Evolutionary conservation across 2,113 vertebrate species (phyloP), one percentile per base, ranked within the genome.

Genomic region (Spea multiplicata): DNA sequence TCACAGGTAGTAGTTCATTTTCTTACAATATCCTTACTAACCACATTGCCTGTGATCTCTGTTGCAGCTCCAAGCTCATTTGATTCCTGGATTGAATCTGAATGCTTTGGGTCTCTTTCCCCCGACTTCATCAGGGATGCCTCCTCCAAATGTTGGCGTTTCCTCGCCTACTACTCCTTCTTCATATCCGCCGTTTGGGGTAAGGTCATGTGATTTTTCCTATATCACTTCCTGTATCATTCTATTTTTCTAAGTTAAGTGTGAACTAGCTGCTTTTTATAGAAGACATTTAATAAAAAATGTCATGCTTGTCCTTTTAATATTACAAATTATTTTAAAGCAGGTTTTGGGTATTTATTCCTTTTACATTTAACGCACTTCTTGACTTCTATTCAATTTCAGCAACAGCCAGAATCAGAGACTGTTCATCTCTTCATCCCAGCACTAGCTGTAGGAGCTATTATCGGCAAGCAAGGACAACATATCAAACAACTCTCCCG

Each of bases 401-500:
- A 93, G 86, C 91, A 94, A 90, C 95, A 95, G 71, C 93, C 92
- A 0, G 97, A 99, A 84, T 96, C 94, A 0, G 97, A 99, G 91
- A 98, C 97, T 0, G 97, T 98, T 84, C 94, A 98, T 87, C 92
- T 99, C 82, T 99, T 99, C 85, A 98, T 99, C 87, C 97, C 97
- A 48, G 95, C 97, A 3, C 91, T 97, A 74, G 95, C 97, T 7
- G 97, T 99, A 8, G 97, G 97, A 50, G 97, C 97, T 87, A 98
- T 99, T 87, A 99, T 99, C 45, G 97, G 97, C 86, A 99, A 98
- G 89, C 95, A 99, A 90, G 97, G 97, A 83, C 97, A 99, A 83
- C 96, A 99, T 89, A 98, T 99, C 92, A 98, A 98, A 87, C 97
- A 99, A 87, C 95, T 99, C 78, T 97, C 97, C 72, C 97, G 96